Evolutionary conservation across 2,797 vertebrate genomes (phyloP).

Genomic region (Sitta carolinensis): DNA sequence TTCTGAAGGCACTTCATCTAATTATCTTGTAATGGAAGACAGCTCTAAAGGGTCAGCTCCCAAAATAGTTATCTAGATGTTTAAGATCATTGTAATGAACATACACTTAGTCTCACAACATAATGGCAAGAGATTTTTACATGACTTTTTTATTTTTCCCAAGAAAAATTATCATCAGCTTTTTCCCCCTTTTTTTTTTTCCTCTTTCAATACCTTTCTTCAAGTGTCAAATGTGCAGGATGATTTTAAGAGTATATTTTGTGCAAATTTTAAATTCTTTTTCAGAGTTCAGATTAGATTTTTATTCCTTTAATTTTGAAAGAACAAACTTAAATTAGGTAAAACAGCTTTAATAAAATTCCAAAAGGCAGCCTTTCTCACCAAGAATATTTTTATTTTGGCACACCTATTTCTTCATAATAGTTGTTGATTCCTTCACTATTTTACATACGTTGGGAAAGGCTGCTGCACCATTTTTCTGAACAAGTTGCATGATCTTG

Average conservation of each 20-base stretch:
- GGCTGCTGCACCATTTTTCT: neutral
- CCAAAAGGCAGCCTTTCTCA: neutral
- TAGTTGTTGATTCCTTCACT: neutral
- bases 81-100: neutral
- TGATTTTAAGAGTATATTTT: neutral
- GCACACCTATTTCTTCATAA: neutral
- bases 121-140: neutral
- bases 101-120: neutral
- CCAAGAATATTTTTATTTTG: neutral
- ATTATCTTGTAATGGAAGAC: neutral
- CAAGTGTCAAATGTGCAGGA: neutral
- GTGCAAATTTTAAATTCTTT: neutral
- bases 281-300: neutral
- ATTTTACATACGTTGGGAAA: neutral
- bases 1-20: neutral
- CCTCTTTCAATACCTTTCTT: neutral
- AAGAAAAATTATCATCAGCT: neutral
- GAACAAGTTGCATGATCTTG: neutral
- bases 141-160: neutral
- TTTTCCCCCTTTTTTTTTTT: fast-evolving
- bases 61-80: neutral
- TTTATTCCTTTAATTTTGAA: neutral
- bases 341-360: neutral
- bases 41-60: neutral
- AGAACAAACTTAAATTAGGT: neutral